phyloP scores from a whole-genome alignment of 2,888 invertebrate genomes.

The Erebia aethiops region DNA sequence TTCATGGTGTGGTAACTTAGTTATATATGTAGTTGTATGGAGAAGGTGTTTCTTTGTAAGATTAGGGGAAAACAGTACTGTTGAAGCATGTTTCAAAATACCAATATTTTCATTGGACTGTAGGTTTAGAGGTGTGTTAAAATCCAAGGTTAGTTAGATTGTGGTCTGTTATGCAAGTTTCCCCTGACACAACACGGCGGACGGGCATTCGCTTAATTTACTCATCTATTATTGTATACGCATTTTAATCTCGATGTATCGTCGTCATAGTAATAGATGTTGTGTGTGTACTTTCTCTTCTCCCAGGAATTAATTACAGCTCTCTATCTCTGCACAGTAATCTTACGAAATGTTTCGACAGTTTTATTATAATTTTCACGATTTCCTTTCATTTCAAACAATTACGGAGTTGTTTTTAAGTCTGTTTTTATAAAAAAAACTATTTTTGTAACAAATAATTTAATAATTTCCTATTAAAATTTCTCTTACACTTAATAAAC shows the following conservation, averaged over 20 bases:
- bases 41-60: constrained; percentile 18
- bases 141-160: not conserved
- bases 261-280: constrained; percentile 11
- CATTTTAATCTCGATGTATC: constrained; percentile 24
- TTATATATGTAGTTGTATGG: not conserved
- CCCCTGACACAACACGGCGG: constrained; percentile 33
- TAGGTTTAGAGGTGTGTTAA: not conserved
- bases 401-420: constrained; percentile 9
- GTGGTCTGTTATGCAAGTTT: constrained; percentile 4
- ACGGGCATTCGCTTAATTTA: constrained; percentile 23
- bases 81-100: not conserved
- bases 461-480: constrained; percentile 23
- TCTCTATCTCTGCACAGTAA: constrained; percentile 4
- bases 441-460: constrained; percentile 22
- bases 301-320: constrained; percentile 15
- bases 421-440: constrained; percentile 14
- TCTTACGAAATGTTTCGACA: constrained; percentile 14
- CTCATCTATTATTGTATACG: constrained; percentile 16
- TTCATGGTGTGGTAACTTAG: not conserved
- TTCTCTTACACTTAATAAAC: constrained; percentile 19
- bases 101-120: not conserved
- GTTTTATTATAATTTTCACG: constrained; percentile 1
- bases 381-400: not conserved
- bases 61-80: constrained; percentile 19
- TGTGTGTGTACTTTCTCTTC: constrained; percentile 29